Conservation (phyloP, 92 coral and sea anemone species). For the Heliopora coerulea region DNA sequence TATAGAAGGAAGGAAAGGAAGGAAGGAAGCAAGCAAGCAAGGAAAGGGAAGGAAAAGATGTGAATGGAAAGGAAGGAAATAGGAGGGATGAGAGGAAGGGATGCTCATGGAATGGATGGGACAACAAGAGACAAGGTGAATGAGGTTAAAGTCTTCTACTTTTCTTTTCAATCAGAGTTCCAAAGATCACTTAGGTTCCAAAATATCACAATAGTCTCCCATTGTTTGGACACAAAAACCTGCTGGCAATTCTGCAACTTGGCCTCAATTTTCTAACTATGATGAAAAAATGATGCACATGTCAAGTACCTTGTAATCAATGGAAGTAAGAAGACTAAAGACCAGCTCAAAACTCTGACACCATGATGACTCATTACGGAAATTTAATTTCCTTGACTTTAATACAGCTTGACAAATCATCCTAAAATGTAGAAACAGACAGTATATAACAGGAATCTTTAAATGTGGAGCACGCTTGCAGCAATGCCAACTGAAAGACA, state of each 20-base stretch:
- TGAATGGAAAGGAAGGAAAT: background rate
- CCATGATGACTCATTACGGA: constrained; percentile 83
- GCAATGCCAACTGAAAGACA: too few relatives aligned
- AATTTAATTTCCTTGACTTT: constrained; percentile 82
- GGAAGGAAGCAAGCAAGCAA: background rate
- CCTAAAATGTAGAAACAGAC: constrained; percentile 45
- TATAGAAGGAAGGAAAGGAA: background rate
- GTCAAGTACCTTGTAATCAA: constrained; percentile 87
- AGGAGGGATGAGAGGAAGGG: background rate
- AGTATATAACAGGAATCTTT: too few relatives aligned
- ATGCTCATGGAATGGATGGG: background rate
- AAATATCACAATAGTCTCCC: too few relatives aligned
- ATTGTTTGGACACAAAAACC: too few relatives aligned
- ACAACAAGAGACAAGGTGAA: background rate
- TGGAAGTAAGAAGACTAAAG: constrained; percentile 65
- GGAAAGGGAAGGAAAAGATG: background rate
- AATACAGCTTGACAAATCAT: constrained; percentile 82
- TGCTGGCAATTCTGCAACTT: too few relatives aligned
- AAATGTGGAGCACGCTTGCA: too few relatives aligned
- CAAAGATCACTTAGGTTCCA: too few relatives aligned
- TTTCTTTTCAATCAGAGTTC: too few relatives aligned
- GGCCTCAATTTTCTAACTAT: too few relatives aligned
- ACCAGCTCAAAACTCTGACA: constrained; percentile 85
- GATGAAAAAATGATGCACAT: too few relatives aligned
- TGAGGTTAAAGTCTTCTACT: too few relatives aligned